phyloP scores from a whole-genome alignment of 2,888 invertebrate genomes.

The Drosophila phalerata region DNA sequence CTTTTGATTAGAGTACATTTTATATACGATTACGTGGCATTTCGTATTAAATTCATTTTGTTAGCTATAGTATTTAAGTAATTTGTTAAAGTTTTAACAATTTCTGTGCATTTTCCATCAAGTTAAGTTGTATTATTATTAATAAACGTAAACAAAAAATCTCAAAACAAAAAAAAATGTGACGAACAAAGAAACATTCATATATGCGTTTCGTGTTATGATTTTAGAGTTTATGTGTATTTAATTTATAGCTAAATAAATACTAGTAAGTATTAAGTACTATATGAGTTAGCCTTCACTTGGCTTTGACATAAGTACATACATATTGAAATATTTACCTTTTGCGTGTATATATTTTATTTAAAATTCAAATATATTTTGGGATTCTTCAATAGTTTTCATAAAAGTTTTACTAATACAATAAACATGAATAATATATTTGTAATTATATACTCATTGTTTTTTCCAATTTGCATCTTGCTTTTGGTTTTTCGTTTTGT shows the following conservation, averaged over 20 bases:
- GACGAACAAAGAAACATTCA: slow-evolving; percentile 20
- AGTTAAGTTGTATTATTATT: slow-evolving; percentile 6
- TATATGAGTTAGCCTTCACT: slow-evolving; percentile 35
- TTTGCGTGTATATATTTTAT: slow-evolving; percentile 38
- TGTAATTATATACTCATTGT: slow-evolving; percentile 43
- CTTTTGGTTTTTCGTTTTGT: slow-evolving; percentile 16
- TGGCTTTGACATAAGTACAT: slow-evolving; percentile 28
- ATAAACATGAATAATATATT: slow-evolving; percentile 76
- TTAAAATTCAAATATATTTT: slow-evolving; percentile 63
- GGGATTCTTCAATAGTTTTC: slow-evolving; percentile 42
- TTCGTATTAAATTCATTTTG: slow-evolving; percentile 41
- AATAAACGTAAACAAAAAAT: slow-evolving; percentile 2
- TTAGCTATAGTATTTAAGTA: slow-evolving; percentile 20
- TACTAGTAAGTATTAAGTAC: slow-evolving; percentile 49
- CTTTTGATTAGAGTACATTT: slow-evolving; percentile 39
- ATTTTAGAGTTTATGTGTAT: slow-evolving; percentile 21
- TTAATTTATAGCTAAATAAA: slow-evolving; percentile 46
- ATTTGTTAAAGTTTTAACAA: slow-evolving; percentile 39
- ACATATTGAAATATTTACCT: slow-evolving; percentile 16
- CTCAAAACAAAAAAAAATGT: slow-evolving; percentile 2
- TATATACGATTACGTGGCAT: slow-evolving; percentile 23
- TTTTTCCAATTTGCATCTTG: slow-evolving; percentile 21
- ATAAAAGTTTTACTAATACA: slow-evolving; percentile 76
- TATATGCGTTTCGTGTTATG: slow-evolving; percentile 24
- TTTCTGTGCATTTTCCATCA: slow-evolving; percentile 31